A percentile compares a stretch with the other conserved stretches of the same genome.
Conservation (phyloP, 2,113 vertebrate genomes). For the Alouatta palliata region DNA sequence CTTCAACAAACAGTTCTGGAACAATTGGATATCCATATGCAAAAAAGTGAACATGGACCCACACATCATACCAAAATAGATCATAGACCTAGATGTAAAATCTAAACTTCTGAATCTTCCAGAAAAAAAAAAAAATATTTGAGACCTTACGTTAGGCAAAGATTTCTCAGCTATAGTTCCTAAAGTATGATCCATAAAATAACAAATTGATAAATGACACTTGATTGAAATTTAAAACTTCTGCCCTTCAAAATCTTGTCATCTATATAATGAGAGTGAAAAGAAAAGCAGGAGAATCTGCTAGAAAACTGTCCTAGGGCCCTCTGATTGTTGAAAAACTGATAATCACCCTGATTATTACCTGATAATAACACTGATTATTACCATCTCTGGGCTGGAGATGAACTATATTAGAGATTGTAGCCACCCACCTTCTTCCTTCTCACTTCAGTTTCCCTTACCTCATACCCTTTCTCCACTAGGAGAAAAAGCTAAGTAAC, state of each 20-base stretch:
- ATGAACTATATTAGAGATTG: too few relatives aligned
- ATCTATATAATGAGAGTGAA: not conserved
- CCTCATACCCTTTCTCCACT: fast-evolving
- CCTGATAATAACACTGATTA: too few relatives aligned
- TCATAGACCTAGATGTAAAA: not conserved
- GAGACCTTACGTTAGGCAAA: not conserved
- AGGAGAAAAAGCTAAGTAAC: not conserved
- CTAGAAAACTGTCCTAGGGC: not conserved
- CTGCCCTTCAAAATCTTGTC: not conserved
- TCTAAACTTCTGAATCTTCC: not conserved
- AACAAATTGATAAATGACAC: not conserved
- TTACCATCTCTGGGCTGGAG: not conserved
- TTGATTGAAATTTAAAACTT: not conserved
- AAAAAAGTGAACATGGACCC: not conserved
- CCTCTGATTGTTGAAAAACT: too few relatives aligned
- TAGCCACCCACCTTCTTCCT: too few relatives aligned
- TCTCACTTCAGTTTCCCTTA: too few relatives aligned
- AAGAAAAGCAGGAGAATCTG: not conserved
- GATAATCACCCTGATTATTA: too few relatives aligned
- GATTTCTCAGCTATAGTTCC: not conserved
- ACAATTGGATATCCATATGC: not conserved
- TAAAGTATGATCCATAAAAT: not conserved
- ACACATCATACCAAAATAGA: not conserved
- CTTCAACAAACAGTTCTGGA: not conserved
- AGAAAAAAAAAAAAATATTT: not conserved